These are phyloP conservation scores for Eulithis prunata DNA, from an alignment of 2,888 invertebrate genomes.

Conservation along the genomic window DNA sequence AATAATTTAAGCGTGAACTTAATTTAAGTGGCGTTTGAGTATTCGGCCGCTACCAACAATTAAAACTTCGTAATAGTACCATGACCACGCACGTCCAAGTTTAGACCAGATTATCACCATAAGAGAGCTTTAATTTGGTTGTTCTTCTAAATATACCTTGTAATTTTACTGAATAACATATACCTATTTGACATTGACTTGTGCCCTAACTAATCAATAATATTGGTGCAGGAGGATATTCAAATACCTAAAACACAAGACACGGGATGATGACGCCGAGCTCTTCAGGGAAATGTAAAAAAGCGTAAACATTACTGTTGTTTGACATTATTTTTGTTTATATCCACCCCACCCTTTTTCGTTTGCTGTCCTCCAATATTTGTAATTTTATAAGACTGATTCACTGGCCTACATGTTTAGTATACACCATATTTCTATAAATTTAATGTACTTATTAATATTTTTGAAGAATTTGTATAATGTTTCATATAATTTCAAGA, in stretches of 20 bases:
- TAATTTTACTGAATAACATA: not conserved
- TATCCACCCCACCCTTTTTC: not conserved
- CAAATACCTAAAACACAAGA: constrained; percentile 65
- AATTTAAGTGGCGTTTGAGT: too few species aligned
- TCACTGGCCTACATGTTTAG: not conserved
- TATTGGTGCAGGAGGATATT: constrained; percentile 67
- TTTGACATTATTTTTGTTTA: too few species aligned
- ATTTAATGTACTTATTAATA: not conserved
- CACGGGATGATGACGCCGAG: constrained; percentile 52
- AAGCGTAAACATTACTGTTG: too few species aligned
- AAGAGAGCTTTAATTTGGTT: too few species aligned
- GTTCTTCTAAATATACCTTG: too few species aligned
- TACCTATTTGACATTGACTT: not conserved
- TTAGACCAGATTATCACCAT: too few species aligned
- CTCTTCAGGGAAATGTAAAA: constrained; percentile 16
- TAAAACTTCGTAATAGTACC: too few species aligned
- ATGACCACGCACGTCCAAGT: too few species aligned
- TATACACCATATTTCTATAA: not conserved
- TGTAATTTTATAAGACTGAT: not conserved
- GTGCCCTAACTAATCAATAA: not conserved
- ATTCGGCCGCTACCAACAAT: too few species aligned
- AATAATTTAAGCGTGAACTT: too few species aligned
- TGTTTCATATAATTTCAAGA: not conserved
- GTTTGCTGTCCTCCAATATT: not conserved
- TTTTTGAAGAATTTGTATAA: not conserved